Evolutionary conservation across 1,140 invertebrate species (phyloP).

Genomic region (Drosophila kepulauana): DNA sequence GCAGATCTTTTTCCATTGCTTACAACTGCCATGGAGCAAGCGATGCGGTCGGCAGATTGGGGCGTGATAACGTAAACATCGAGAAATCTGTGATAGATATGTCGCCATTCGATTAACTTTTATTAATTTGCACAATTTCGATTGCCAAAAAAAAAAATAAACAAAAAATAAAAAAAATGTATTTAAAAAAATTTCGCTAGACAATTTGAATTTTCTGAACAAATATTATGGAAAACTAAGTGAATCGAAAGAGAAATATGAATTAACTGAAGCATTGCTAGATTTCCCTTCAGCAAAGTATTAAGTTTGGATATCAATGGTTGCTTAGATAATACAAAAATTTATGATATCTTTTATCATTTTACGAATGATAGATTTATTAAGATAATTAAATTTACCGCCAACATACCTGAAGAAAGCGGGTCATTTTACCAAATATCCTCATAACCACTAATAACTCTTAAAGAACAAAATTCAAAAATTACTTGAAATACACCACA

Average conservation of each 20-base stretch:
- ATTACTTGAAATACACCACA: not conserved
- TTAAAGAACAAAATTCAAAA: not conserved
- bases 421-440: constrained; percentile 53
- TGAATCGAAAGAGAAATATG: constrained; percentile 1
- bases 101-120: constrained; percentile 34
- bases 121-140: constrained; percentile 18
- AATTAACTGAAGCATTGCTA: not conserved
- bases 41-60: constrained; percentile 49
- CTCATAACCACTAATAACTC: constrained; percentile 41
- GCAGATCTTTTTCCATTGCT: constrained; percentile 49
- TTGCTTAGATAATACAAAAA: not conserved
- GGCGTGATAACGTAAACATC: constrained; percentile 58
- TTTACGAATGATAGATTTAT: too few species aligned
- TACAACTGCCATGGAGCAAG: constrained; percentile 30
- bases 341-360: too few species aligned
- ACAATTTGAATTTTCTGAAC: constrained; percentile 10
- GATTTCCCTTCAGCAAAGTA: not conserved
- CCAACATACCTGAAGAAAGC: constrained; percentile 44
- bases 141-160: constrained; percentile 8
- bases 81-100: constrained; percentile 62
- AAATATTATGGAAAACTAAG: not conserved
- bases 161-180: constrained; percentile 7
- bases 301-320: not conserved
- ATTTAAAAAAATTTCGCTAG: constrained; percentile 10
- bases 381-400: too few species aligned